These are phyloP conservation scores for Dermatemys mawii DNA, from an alignment of 2,113 vertebrate genomes.

Conservation along the genomic window DNA sequence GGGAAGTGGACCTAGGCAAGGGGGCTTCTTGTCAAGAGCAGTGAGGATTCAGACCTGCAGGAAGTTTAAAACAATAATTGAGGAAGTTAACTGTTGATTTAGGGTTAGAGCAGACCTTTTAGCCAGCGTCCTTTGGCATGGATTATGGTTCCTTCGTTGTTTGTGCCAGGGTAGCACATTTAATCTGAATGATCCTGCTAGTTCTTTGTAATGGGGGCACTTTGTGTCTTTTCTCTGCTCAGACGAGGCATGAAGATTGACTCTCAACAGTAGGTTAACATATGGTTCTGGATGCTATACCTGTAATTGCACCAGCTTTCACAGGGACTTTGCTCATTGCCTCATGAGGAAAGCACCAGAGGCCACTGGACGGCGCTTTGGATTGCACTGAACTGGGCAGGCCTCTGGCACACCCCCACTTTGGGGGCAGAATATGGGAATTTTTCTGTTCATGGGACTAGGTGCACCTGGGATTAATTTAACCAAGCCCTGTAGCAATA, in stretches of 20 bases:
- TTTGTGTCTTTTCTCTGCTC: not conserved
- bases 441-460: not conserved
- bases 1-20: slow-evolving; percentile 37
- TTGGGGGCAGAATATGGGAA: not conserved
- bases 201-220: not conserved
- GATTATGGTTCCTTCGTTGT: not conserved
- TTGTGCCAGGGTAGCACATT: not conserved
- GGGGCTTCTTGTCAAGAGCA: not conserved
- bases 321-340: not conserved
- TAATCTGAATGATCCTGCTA: not conserved
- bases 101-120: not conserved
- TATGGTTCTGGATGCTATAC: rapidly evolving
- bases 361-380: not conserved
- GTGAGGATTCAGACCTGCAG: not conserved
- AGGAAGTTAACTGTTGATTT: not conserved
- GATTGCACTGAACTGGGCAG: not conserved
- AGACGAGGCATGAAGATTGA: not conserved
- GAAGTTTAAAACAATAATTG: rapidly evolving
- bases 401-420: not conserved
- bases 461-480: not conserved
- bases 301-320: not conserved
- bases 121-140: rapidly evolving
- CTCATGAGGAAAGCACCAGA: not conserved
- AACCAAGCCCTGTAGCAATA: not conserved
- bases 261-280: not conserved